Conservation (phyloP, 2,888 invertebrate genomes). For the Monopis laevigella region DNA sequence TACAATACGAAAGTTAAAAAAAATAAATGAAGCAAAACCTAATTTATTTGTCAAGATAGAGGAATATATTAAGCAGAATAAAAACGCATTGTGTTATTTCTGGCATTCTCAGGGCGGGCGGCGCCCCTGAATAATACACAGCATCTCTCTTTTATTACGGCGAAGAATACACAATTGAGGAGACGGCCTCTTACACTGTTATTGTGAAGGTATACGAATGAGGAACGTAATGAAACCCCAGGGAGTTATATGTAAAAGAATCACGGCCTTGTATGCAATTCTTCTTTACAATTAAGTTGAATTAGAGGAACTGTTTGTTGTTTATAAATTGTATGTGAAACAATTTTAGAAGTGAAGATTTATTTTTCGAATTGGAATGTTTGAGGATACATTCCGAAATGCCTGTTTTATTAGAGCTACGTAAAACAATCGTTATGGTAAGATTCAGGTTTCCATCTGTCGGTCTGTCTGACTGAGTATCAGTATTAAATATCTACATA, state of each 20-base stretch:
- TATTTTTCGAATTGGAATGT: too few species aligned
- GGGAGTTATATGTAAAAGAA: conserved; percentile 8
- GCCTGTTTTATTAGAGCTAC: too few species aligned
- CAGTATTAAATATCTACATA: too few species aligned
- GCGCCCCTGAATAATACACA: conserved; percentile 11
- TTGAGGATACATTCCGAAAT: too few species aligned
- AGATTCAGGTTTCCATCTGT: too few species aligned
- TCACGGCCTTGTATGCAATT: conserved; percentile 4
- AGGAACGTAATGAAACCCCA: conserved; percentile 9
- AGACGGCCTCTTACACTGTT: conserved; percentile 4
- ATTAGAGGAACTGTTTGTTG: too few species aligned
- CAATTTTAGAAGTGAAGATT: too few species aligned
- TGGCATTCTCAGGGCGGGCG: background rate
- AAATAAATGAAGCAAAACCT: background rate
- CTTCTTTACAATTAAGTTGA: too few species aligned
- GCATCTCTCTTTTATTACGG: conserved; percentile 13
- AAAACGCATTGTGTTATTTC: conserved; percentile 11
- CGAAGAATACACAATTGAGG: conserved; percentile 12
- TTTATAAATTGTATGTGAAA: too few species aligned
- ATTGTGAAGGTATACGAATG: conserved; percentile 1
- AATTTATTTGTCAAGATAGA: conserved; percentile 4
- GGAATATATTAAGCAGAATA: conserved; percentile 10
- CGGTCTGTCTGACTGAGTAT: too few species aligned
- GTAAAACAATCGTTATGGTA: too few species aligned
- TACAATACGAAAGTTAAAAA: background rate